Evolutionary conservation across 2,888 invertebrate genomes (phyloP).

Genomic region (Phortica magna): DNA sequence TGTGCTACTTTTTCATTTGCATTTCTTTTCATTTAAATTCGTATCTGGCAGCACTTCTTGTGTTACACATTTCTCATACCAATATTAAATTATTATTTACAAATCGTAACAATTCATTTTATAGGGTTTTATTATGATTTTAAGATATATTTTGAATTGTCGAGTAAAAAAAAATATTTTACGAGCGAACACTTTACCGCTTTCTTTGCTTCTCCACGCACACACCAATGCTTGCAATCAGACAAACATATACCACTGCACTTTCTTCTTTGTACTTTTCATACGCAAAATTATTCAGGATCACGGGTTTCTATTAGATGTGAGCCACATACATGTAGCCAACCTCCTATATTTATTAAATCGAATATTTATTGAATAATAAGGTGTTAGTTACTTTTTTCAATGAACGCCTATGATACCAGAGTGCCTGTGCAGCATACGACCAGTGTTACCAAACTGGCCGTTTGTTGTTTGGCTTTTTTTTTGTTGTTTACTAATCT

Average conservation of each 20-base stretch:
- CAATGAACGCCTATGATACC: no score
- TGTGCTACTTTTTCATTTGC: background rate
- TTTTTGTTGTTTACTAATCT: no score
- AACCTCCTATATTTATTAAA: no score
- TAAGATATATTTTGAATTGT: background rate
- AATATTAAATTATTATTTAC: background rate
- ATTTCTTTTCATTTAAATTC: background rate
- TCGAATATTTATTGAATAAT: no score
- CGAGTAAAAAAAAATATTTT: conserved; percentile 8
- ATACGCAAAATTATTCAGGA: background rate
- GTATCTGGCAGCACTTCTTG: background rate
- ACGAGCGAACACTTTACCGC: conserved; percentile 64
- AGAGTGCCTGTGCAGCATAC: no score
- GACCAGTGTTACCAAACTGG: no score
- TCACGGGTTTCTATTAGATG: no score
- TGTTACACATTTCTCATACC: background rate
- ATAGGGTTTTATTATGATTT: background rate
- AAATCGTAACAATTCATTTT: background rate
- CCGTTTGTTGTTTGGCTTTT: no score
- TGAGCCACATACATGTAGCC: no score
- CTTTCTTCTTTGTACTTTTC: background rate
- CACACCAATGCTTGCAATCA: conserved; percentile 55
- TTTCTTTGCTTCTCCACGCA: conserved; percentile 62
- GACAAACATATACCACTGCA: conserved; percentile 7
- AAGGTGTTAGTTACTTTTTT: no score